A percentile compares a stretch with the other conserved stretches of the same genome.
These are phyloP conservation scores for Caenorhabditis uteleia DNA, from an alignment of 2,888 invertebrate genomes.

Conservation along the genomic window DNA sequence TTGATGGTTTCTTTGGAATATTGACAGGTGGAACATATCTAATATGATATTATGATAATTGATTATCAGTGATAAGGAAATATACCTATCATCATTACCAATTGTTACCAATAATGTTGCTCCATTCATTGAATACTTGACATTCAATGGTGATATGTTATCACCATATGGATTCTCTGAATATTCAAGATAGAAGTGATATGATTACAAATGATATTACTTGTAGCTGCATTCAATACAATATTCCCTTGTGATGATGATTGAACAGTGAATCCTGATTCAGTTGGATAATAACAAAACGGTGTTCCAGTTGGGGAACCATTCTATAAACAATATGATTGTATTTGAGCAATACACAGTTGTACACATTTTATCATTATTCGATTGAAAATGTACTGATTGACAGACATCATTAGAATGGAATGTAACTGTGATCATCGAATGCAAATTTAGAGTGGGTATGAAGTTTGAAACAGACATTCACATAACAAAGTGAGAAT, in stretches of 20 bases:
- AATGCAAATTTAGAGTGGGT: too few relatives aligned
- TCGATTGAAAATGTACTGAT: too few relatives aligned
- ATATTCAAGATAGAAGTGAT: background rate
- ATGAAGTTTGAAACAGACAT: too few relatives aligned
- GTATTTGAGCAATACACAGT: background rate
- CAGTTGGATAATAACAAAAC: slow-evolving; percentile 43
- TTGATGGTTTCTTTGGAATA: slow-evolving; percentile 36
- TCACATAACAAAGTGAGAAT: too few relatives aligned
- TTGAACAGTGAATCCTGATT: slow-evolving; percentile 29
- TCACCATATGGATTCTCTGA: slow-evolving; percentile 50
- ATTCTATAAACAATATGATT: slow-evolving; percentile 1
- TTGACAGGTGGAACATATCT: slow-evolving; percentile 45
- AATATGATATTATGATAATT: background rate
- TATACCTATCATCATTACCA: slow-evolving; percentile 30
- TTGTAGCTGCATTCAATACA: slow-evolving; percentile 17
- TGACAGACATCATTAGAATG: too few relatives aligned
- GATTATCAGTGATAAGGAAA: slow-evolving; percentile 31
- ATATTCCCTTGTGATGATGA: slow-evolving; percentile 10
- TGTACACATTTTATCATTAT: background rate
- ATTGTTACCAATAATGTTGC: slow-evolving; percentile 35
- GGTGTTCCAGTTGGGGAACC: slow-evolving; percentile 40
- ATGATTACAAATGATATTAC: slow-evolving; percentile 5
- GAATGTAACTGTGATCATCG: too few relatives aligned
- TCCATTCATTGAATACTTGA: slow-evolving; percentile 25
- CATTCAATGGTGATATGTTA: slow-evolving; percentile 34